Percentiles rank a stretch among this genome's conserved stretches.
These are phyloP conservation scores for Glaucomys volans DNA, from an alignment of 2,113 vertebrate species.

Conservation along the genomic window DNA sequence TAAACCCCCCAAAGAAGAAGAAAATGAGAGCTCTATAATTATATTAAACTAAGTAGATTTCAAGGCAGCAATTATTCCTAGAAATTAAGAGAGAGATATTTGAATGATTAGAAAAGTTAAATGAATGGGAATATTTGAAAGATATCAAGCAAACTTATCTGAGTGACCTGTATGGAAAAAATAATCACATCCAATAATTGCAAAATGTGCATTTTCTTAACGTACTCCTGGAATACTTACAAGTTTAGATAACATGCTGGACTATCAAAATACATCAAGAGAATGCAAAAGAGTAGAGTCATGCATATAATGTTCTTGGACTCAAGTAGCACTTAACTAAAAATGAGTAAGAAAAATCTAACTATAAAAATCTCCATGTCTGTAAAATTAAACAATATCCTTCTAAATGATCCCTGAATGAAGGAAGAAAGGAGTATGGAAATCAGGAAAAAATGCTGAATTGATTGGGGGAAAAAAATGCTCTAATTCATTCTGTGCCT, in stretches of 20 bases:
- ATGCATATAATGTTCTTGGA: neutral
- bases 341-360: neutral
- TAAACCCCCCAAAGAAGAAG: neutral
- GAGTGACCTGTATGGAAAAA: neutral
- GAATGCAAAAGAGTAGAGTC: neutral
- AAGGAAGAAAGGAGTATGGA: neutral
- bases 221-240: neutral
- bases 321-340: neutral
- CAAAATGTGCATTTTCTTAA: neutral
- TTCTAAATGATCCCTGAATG: neutral
- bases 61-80: neutral
- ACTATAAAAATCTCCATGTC: neutral
- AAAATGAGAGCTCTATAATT: neutral
- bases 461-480: neutral
- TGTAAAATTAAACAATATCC: neutral
- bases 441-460: neutral
- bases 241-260: neutral
- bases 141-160: neutral
- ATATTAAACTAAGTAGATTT: neutral
- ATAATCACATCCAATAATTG: neutral
- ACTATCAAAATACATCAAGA: neutral
- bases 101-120: neutral
- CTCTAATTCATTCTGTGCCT: fast-evolving
- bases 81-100: neutral
- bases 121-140: neutral